Conservation (phyloP, 2,888 invertebrate species). For the Siphlonurus alternatus region DNA sequence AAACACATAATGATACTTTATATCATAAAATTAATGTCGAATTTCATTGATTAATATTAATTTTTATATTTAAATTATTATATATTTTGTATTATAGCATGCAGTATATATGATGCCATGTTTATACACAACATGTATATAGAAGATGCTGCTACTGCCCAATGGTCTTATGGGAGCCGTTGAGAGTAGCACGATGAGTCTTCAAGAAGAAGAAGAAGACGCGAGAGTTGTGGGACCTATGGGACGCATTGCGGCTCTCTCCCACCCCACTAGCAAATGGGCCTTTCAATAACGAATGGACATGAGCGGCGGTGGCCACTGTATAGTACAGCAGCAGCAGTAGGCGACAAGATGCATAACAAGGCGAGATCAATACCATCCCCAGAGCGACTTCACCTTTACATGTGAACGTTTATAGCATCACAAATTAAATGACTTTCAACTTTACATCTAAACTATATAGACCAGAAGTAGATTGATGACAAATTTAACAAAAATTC, state of each 20-base stretch:
- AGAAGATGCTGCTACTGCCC: no score
- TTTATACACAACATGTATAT: no score
- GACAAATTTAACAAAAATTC: not conserved
- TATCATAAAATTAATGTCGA: no score
- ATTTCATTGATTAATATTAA: no score
- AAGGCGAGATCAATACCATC: not conserved
- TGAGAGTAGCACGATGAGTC: not conserved
- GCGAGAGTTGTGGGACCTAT: not conserved
- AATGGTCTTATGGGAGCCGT: not conserved
- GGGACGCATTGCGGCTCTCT: conserved; percentile 2
- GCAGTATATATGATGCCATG: no score
- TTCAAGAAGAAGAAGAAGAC: not conserved
- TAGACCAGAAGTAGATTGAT: not conserved
- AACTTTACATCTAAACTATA: not conserved
- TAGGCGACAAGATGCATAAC: conserved; percentile 1
- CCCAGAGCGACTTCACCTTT: not conserved
- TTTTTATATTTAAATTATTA: no score
- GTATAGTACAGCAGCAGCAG: not conserved
- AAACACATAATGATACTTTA: no score
- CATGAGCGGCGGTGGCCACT: not conserved
- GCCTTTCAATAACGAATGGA: conserved; percentile 3
- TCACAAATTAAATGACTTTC: not conserved
- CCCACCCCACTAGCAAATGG: not conserved
- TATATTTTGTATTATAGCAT: no score
- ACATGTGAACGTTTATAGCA: not conserved